Base-by-base conservation (phyloP, 1,140 invertebrate genomes). In the Solenopsis fugax region DNA sequence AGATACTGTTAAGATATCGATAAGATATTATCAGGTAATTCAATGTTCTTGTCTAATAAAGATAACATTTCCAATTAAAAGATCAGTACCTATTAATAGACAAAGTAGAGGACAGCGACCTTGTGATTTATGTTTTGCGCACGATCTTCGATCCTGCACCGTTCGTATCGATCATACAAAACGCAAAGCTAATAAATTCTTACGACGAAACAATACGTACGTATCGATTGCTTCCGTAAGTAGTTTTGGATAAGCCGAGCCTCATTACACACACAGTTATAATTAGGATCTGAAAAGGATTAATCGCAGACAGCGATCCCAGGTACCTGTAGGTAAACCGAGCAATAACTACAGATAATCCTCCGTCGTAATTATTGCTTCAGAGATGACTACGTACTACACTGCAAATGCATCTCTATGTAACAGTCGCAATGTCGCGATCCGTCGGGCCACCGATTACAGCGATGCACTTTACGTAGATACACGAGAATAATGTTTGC, bases 301-400 rank as follows among this genome's bases (percentile, higher is more conserved):
- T 80, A 41, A 41, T 69, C n/a, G n/a, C 3, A 69, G 16, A 41
- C 29, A 29, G 4, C 24, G 34, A 52, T 56, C n/a, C 34, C 29
- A 41, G 21, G 5, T 62, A n/a, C 10, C 45, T 41, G 21, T n/a
- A 10, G 2, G 56, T 24, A 56, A 24, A 65, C 69, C 64, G 50
- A 69, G 50, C 64, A 34, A 21, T 71, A 69, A 16, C 21, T n/a
- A 48, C 62, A 45, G 52, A 81, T 37, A 24, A 45, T 67, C 73
- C 58, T 52, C 37, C 60, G 37, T 81, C 41, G 50, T 82, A 65
- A 90, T 90, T 91, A 90, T 91, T 90, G 87, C 89, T 91, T 88
- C 41, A 48, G 62, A 86, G 62, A 13, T 90, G 18, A n/a, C 72
- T 45, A 50, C 21, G 29, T 29, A 29, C 29, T 37, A 18, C 41